Conservation (phyloP, 2,113 vertebrate genomes). For the Hystrix cristata region DNA sequence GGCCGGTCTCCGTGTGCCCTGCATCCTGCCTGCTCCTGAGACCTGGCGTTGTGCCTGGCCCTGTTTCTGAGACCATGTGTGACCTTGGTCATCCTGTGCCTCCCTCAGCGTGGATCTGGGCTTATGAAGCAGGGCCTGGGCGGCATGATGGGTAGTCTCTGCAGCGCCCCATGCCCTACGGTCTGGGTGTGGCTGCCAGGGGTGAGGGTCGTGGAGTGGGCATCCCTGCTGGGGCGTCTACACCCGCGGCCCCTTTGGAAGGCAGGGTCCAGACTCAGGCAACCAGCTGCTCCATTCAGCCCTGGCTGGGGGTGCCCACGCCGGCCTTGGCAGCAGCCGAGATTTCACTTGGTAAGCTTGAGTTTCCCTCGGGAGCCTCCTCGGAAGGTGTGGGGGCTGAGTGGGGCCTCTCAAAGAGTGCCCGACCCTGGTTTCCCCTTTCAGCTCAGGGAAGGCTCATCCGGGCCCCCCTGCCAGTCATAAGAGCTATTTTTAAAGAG, state of each 20-base stretch:
- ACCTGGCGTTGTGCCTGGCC: not conserved
- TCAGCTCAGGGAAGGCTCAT: not conserved
- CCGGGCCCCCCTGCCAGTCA: not conserved
- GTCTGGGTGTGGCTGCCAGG: not conserved
- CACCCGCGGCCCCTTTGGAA: accelerated
- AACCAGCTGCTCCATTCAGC: accelerated
- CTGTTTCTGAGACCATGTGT: not conserved
- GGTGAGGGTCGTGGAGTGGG: not conserved
- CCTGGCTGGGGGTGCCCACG: too few relatives aligned
- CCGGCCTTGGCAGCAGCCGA: not conserved
- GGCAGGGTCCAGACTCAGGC: not conserved
- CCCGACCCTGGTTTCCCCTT: not conserved
- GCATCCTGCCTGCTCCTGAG: not conserved
- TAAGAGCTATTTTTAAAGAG: slow-evolving; percentile 78
- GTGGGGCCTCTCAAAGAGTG: not conserved
- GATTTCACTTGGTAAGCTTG: not conserved
- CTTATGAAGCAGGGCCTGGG: not conserved
- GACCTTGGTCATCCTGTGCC: not conserved
- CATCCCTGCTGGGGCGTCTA: too few relatives aligned
- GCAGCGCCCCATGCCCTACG: not conserved
- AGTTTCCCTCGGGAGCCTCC: not conserved
- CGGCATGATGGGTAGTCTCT: too few relatives aligned
- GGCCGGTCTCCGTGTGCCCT: not conserved
- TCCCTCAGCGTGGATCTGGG: not conserved
- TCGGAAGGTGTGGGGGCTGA: slow-evolving; percentile 11